Evolutionary conservation across 2,888 invertebrate species (phyloP), one percentile per base, ranked within the genome.

Genomic region (Amphipyra berbera): DNA sequence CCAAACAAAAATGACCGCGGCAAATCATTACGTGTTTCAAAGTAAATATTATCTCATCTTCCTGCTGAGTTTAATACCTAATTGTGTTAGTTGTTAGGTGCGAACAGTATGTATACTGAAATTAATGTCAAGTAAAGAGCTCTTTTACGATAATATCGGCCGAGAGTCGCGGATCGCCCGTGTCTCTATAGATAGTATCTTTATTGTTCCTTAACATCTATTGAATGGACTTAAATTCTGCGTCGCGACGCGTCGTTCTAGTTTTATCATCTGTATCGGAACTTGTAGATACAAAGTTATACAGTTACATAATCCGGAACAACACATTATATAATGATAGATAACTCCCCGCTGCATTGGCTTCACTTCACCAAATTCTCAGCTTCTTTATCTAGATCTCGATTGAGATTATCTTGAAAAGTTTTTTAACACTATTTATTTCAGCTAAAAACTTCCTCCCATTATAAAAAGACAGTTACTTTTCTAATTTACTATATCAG

Each of bases 251-350:
- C 45, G 41, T 27, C 46, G 53, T 48, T 37, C 66, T 54, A 68
- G 62, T 58, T 56, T 62, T 48, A 35, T 68, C 58, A 68, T 68
- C 68, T 68, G 13, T 52, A 63, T 68, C 68, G 62, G 58, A 68
- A 73, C 73, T 68, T 63, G 46, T 56, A 71, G 52, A 58, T 52
- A 68, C 70, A 61, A 61, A 57, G 68, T 68, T 73, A 73, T 30
- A 55, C 13, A 46, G 68, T 73, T 73, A 73, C 15, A 53, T 14
- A 71, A 69, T 60, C 44, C 73, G 68, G 54, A 68, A 73, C 52
- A 57, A 21, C 30, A 53, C 47, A 40, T 71, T 73, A 63, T 21
- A 58, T 47, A 71, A 71, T 21, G 30, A 9, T 38, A 63, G 47
- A 52, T 55, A 57, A 58, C 55, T 59, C 63, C 48, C 52, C 45